Evolutionary conservation across 2,888 invertebrate species (phyloP).

Genomic region (Synergus gifuensis): DNA sequence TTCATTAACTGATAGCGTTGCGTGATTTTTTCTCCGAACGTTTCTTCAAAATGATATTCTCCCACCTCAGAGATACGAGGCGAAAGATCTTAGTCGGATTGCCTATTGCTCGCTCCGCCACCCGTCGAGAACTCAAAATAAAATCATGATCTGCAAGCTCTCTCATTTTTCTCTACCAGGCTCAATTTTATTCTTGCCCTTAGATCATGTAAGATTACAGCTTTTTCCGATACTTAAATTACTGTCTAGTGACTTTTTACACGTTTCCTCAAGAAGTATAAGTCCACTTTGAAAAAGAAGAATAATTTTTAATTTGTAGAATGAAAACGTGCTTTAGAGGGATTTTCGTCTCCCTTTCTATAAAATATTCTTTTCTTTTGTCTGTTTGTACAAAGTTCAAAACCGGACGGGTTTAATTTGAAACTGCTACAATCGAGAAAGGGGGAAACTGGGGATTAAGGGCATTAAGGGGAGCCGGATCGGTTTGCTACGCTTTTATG

Average conservation of each 20-base stretch:
- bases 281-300: background rate
- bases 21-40: slow-evolving; percentile 41
- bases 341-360: slow-evolving; percentile 13
- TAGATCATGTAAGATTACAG: slow-evolving; percentile 17
- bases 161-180: slow-evolving; percentile 11
- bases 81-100: slow-evolving; percentile 32
- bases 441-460: slow-evolving; percentile 39
- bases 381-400: slow-evolving; percentile 40
- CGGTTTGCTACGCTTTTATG: slow-evolving; percentile 41
- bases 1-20: slow-evolving; percentile 42
- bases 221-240: background rate
- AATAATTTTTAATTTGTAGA: slow-evolving; percentile 30
- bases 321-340: slow-evolving; percentile 30
- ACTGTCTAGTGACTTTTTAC: background rate
- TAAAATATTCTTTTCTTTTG: slow-evolving; percentile 41
- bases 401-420: slow-evolving; percentile 42
- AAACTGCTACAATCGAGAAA: slow-evolving; percentile 42
- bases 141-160: slow-evolving; percentile 41
- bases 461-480: slow-evolving; percentile 41
- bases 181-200: slow-evolving; percentile 5
- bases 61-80: slow-evolving; percentile 29
- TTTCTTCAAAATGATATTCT: slow-evolving; percentile 42
- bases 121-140: slow-evolving; percentile 38
- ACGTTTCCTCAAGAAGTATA: background rate
- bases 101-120: slow-evolving; percentile 33